A percentile compares a stretch with the other conserved stretches of the same genome.
Conservation (phyloP, 2,113 vertebrate species). For the Hippocampus zosterae region DNA sequence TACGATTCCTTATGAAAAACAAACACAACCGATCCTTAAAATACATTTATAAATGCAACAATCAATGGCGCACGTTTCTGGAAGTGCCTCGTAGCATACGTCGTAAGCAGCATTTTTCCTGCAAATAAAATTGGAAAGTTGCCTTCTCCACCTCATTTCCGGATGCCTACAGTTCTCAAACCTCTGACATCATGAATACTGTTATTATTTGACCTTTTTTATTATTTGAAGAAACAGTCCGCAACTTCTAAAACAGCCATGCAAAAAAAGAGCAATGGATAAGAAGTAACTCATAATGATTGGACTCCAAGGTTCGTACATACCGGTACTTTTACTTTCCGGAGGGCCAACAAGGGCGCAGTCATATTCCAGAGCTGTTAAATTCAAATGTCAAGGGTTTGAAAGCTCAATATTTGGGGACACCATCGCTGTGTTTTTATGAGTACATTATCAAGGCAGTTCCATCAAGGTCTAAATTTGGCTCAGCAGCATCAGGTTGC, state of each 20-base stretch:
- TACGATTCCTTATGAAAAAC: not conserved
- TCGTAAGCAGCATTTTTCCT: not conserved
- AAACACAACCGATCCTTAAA: not conserved
- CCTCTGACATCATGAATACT: not conserved
- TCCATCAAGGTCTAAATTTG: not conserved
- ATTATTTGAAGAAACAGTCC: no score
- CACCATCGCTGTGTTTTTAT: not conserved
- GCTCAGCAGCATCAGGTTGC: not conserved
- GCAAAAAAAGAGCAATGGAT: not conserved
- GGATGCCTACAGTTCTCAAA: not conserved
- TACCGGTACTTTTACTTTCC: no score
- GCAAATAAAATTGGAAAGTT: not conserved
- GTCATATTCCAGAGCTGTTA: no score
- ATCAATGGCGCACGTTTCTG: not conserved
- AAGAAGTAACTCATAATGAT: not conserved
- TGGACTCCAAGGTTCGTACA: not conserved
- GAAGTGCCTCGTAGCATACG: not conserved
- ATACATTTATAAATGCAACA: not conserved
- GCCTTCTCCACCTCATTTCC: no score
- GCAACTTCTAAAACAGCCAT: not conserved
- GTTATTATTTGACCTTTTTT: no score
- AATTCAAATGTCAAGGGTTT: no score
- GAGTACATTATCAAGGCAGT: not conserved
- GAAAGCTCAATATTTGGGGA: not conserved
- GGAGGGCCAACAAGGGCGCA: no score